phyloP scores from a whole-genome alignment of 2,797 vertebrate species.

The Smutsia temminckii region DNA sequence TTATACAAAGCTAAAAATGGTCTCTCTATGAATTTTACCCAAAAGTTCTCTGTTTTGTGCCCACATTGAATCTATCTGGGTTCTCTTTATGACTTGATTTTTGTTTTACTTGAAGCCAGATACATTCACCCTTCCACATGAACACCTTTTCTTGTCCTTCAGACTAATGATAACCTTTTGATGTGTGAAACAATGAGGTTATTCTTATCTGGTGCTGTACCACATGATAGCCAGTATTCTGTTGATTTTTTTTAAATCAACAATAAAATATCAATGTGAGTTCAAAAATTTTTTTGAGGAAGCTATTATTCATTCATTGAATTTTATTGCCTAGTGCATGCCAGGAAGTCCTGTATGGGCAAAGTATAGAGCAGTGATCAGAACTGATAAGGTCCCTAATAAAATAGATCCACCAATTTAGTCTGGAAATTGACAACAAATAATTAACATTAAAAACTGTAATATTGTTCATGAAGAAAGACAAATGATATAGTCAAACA shows the following conservation, averaged over 20 bases:
- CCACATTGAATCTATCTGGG: background rate
- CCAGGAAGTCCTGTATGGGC: background rate
- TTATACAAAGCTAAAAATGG: background rate
- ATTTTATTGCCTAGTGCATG: background rate
- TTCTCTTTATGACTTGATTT: background rate
- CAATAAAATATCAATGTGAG: background rate
- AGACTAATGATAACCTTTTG: background rate
- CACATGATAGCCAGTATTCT: background rate
- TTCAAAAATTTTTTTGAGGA: background rate
- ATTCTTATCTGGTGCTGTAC: background rate
- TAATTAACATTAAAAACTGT: background rate
- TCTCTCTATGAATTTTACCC: background rate
- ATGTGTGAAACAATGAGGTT: background rate
- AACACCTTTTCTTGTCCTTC: background rate
- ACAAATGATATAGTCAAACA: background rate
- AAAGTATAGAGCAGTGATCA: background rate
- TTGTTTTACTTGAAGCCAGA: background rate
- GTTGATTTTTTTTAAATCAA: background rate
- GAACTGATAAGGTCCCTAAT: background rate
- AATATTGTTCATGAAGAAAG: background rate
- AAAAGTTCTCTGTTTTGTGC: background rate
- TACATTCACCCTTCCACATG: background rate
- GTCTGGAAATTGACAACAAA: background rate
- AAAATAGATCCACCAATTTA: background rate
- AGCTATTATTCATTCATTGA: background rate